Conservation (phyloP, 2,888 invertebrate genomes). For the Erpobdella octoculata region DNA sequence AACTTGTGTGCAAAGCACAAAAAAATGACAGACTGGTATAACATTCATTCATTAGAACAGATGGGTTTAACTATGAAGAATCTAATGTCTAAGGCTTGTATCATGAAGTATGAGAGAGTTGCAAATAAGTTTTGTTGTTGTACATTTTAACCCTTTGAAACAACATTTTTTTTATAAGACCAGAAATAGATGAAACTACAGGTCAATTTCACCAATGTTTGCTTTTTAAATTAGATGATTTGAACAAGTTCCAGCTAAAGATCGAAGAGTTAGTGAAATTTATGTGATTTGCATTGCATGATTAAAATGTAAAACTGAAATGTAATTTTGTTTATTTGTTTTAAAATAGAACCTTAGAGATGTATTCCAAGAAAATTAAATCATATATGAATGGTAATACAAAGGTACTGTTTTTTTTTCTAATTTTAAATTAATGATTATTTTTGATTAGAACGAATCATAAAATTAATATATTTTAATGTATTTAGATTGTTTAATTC, state of each 20-base stretch:
- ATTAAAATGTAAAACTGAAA: background rate
- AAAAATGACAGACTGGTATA: slow-evolving; percentile 49
- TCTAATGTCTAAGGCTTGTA: slow-evolving; percentile 44
- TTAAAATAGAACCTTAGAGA: background rate
- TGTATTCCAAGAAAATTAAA: background rate
- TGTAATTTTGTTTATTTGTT: background rate
- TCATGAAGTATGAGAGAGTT: slow-evolving; percentile 29
- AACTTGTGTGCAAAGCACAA: no score
- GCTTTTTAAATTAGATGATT: slow-evolving; percentile 50
- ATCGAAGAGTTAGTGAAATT: slow-evolving; percentile 41
- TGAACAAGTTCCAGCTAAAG: slow-evolving; percentile 52
- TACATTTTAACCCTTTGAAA: background rate
- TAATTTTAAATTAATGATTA: no score
- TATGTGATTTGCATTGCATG: background rate
- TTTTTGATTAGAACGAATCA: no score
- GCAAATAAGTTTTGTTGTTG: background rate
- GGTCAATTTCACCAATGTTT: slow-evolving; percentile 50
- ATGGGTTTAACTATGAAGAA: slow-evolving; percentile 49
- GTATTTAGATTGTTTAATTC: no score
- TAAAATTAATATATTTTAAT: no score
- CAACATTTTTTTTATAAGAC: slow-evolving; percentile 26
- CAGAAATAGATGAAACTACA: slow-evolving; percentile 42
- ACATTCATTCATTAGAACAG: slow-evolving; percentile 45
- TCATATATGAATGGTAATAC: slow-evolving; percentile 21
- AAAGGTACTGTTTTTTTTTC: slow-evolving; percentile 45